These are phyloP conservation scores for Spilogale gracilis DNA, from an alignment of 2,113 vertebrate genomes.

Conservation along the genomic window DNA sequence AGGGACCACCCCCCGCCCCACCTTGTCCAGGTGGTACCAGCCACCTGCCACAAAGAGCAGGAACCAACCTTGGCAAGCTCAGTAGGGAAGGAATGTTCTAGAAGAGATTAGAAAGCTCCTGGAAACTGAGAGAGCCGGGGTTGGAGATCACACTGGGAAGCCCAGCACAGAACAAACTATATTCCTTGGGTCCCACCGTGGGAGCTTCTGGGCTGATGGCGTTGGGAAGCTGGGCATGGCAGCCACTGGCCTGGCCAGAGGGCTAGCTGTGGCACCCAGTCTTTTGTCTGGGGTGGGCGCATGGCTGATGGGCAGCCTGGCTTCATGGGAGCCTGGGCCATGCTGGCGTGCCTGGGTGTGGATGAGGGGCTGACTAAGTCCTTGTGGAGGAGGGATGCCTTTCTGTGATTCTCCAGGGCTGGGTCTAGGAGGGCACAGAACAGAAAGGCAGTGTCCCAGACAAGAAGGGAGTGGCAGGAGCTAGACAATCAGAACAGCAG, in stretches of 20 bases:
- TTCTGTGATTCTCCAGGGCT: neutral
- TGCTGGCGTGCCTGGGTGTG: no score
- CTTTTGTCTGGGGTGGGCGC: neutral
- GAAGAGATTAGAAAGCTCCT: neutral
- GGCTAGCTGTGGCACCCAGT: neutral
- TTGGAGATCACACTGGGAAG: neutral
- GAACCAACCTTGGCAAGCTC: neutral
- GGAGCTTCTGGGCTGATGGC: neutral
- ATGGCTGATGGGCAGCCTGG: neutral
- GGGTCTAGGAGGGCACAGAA: neutral
- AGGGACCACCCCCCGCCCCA: neutral
- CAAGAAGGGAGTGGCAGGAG: neutral
- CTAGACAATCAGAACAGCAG: neutral
- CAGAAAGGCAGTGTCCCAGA: neutral
- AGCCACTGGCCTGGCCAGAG: neutral
- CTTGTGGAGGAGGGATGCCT: neutral
- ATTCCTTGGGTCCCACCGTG: neutral
- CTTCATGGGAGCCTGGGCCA: neutral
- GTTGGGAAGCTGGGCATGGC: neutral
- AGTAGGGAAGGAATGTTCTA: neutral
- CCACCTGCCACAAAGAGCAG: neutral
- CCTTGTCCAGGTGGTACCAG: no score
- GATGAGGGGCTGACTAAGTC: rapidly evolving
- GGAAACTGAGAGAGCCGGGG: neutral
- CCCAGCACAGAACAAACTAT: neutral